Evolutionary conservation across 2,888 invertebrate genomes (phyloP).

Genomic region (Selenia dentaria): DNA sequence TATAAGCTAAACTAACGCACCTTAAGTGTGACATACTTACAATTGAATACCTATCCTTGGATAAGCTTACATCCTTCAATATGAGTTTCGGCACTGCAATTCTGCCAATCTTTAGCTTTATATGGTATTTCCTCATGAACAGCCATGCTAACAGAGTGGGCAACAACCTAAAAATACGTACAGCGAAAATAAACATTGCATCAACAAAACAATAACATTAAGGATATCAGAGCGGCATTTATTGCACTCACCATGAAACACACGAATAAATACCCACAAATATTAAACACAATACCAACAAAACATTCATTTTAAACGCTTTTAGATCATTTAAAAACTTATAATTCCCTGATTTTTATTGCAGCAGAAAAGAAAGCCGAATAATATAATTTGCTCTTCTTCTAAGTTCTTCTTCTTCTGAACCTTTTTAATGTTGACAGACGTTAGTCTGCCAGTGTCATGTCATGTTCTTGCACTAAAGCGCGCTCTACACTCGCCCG

Average conservation of each 20-base stretch:
- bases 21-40: too few relatives aligned
- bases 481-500: too few relatives aligned
- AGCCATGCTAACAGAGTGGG: slow-evolving; percentile 92
- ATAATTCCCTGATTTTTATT: too few relatives aligned
- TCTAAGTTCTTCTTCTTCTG: too few relatives aligned
- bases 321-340: slow-evolving; percentile 52
- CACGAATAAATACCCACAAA: slow-evolving; percentile 82
- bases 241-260: slow-evolving; percentile 84
- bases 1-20: too few relatives aligned
- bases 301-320: slow-evolving; percentile 61
- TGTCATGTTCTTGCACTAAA: too few relatives aligned
- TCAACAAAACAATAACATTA: slow-evolving; percentile 58
- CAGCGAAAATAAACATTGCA: slow-evolving; percentile 41
- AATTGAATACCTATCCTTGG: slow-evolving; percentile 91
- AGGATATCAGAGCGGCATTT: slow-evolving; percentile 42
- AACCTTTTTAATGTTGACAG: too few relatives aligned
- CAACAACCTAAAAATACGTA: slow-evolving; percentile 86
- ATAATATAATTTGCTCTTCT: too few relatives aligned
- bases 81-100: slow-evolving; percentile 92
- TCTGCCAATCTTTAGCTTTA: slow-evolving; percentile 91
- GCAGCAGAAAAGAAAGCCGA: too few relatives aligned
- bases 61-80: slow-evolving; percentile 91
- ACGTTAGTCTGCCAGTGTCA: too few relatives aligned
- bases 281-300: slow-evolving; percentile 65
- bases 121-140: slow-evolving; percentile 91